Conservation (phyloP, 2,113 vertebrate genomes). For the Mustelus asterias region DNA sequence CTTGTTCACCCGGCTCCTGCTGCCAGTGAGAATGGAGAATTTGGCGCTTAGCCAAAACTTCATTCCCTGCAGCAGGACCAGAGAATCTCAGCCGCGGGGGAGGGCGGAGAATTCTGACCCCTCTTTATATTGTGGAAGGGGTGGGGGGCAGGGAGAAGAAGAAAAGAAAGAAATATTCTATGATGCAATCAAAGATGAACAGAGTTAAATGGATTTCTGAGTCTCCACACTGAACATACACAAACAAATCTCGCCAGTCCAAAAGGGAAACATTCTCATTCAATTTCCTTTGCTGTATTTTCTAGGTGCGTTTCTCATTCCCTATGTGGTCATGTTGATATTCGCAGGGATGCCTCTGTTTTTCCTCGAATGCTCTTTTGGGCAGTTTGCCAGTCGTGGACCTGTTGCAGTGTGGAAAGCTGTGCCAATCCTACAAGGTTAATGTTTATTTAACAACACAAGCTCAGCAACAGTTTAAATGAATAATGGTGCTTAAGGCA, state of each 20-base stretch:
- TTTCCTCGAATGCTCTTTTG: constrained; percentile 42
- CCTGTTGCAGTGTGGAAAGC: constrained; percentile 41
- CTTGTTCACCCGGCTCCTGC: too few relatives aligned
- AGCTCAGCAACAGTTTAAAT: background rate
- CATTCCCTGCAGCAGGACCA: too few relatives aligned
- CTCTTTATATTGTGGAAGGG: background rate
- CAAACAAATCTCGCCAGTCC: background rate
- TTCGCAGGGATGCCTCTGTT: constrained; percentile 41
- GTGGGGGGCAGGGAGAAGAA: background rate
- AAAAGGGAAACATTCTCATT: background rate
- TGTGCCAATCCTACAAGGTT: constrained; percentile 42
- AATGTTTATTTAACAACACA: background rate
- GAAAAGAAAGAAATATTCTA: background rate
- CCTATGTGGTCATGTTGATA: constrained; percentile 41
- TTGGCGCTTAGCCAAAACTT: too few relatives aligned
- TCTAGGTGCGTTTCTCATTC: constrained; percentile 43
- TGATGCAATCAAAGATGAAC: background rate
- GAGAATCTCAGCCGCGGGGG: too few relatives aligned
- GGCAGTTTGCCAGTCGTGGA: constrained; percentile 43
- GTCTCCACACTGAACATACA: background rate
- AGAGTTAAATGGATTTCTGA: background rate
- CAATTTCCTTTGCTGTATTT: background rate
- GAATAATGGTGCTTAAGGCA: background rate
- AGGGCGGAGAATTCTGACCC: too few relatives aligned
- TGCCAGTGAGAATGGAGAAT: too few relatives aligned